These are phyloP conservation scores for Oncorhynchus gorbuscha DNA, from an alignment of 2,113 vertebrate genomes.

Conservation along the genomic window DNA sequence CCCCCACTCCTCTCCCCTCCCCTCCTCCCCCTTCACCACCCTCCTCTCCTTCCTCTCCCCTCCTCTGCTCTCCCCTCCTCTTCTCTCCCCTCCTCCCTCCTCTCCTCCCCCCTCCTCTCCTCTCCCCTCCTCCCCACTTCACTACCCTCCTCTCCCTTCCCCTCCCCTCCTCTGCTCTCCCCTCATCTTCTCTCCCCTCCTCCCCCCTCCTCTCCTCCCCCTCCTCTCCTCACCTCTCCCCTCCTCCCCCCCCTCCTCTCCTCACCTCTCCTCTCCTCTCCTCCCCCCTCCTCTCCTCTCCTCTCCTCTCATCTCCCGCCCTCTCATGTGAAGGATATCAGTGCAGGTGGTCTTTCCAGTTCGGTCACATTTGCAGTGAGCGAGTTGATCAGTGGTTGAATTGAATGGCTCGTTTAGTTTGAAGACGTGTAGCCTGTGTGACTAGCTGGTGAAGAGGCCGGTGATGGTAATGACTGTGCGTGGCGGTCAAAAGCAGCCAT, in stretches of 20 bases:
- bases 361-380: not conserved
- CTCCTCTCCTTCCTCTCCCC: not conserved
- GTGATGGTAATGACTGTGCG: slow-evolving; percentile 65
- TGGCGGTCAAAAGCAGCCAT: slow-evolving; percentile 39
- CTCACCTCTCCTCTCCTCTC: not conserved
- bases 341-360: slow-evolving; percentile 62
- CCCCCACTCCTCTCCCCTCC: not conserved
- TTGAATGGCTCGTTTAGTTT: slow-evolving; percentile 65
- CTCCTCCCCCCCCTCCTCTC: rapidly evolving
- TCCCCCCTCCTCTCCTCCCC: not conserved
- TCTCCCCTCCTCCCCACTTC: not conserved
- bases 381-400: slow-evolving; percentile 60
- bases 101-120: not conserved
- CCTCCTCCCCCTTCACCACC: not conserved
- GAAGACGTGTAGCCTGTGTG: not conserved
- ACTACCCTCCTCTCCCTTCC: not conserved
- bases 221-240: too few species aligned
- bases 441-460: slow-evolving; percentile 51
- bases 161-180: not conserved
- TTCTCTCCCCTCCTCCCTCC: too few species aligned
- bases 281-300: not conserved
- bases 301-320: not conserved
- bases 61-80: not conserved
- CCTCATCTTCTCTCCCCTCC: too few species aligned
- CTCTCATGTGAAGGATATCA: not conserved